These are phyloP conservation scores for Tiaroga cobitis DNA, from an alignment of 2,797 vertebrate genomes.

Conservation along the genomic window DNA sequence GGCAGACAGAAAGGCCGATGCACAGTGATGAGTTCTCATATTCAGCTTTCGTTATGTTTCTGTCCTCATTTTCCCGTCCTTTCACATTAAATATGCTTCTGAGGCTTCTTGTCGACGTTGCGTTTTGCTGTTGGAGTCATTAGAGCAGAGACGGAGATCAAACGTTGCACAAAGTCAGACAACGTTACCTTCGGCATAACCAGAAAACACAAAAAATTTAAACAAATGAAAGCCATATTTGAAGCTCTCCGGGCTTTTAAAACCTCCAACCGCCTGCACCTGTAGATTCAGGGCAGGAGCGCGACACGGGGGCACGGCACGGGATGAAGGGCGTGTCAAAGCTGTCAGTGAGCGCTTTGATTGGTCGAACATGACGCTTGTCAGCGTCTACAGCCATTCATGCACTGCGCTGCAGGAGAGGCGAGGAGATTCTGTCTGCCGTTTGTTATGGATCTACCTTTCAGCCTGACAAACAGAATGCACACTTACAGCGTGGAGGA, in stretches of 20 bases:
- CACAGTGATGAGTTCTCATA: not conserved
- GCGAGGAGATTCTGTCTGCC: not conserved
- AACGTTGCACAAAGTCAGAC: slow-evolving; percentile 36
- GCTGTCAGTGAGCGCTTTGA: slow-evolving; percentile 24
- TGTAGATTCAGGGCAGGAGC: not conserved
- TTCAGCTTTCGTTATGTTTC: slow-evolving; percentile 23
- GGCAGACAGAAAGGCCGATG: not conserved
- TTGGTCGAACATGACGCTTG: slow-evolving; percentile 27
- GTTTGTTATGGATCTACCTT: slow-evolving; percentile 34
- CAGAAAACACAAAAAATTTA: not conserved
- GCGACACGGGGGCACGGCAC: not conserved
- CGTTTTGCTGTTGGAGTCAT: slow-evolving; percentile 33
- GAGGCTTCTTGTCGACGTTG: slow-evolving; percentile 14
- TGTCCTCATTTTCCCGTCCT: slow-evolving; percentile 7
- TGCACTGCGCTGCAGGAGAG: not conserved
- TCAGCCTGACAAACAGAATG: slow-evolving; percentile 35
- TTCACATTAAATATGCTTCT: slow-evolving; percentile 37
- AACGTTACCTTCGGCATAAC: slow-evolving; percentile 28
- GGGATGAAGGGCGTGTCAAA: slow-evolving; percentile 7
- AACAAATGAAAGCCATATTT: not conserved
- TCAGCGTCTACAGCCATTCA: slow-evolving; percentile 21
- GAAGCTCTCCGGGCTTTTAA: not conserved
- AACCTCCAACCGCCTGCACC: not conserved
- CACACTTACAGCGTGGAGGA: slow-evolving; percentile 14
- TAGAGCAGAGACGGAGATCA: slow-evolving; percentile 38